Base-by-base conservation (phyloP, 64 coral and sea anemone genomes). In the Hydrozoanthus tunicans region DNA sequence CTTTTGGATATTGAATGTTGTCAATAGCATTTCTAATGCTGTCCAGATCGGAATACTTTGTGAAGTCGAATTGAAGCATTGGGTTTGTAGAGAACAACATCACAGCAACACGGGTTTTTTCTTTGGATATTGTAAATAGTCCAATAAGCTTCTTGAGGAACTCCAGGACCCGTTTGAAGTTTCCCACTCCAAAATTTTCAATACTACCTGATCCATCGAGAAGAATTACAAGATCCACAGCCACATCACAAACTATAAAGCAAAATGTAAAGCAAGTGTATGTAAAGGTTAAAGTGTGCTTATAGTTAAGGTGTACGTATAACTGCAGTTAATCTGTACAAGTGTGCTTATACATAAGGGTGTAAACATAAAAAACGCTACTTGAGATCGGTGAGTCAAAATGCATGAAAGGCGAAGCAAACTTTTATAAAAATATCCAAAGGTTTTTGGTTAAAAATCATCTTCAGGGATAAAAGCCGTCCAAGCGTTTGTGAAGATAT, bases 151-250 rank as follows among this genome's bases (percentile, higher is more conserved):
- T 65, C 59, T 95, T 91, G 58, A 93, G 57, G 60, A 96, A 96
- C 67, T 89, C 17, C 13, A 89, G 64, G 51, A 88, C 91, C 0
- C 92, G 92, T 67, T 83, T 60, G 78, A 96, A 96, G 62, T 91
- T 96, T 17, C 90, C 92, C 7, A 43, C 73, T n/a, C 92, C 89
- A 51, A 83, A 89, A 1, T 75, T 20, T 51, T 93, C 95, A 8
- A 96, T 96, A 59, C 95, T 96, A 59, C 95, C 92, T 59, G 95
- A 96, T 12, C 95, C 95, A 53, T 96, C 95, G 61, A 96, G 53
- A 43, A 96, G 24, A 58, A 96, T 79, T 4, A n/a, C 89, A 27
- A 96, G 82, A 53, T 96, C 95, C 59, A 96, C 43, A 14, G 77
- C 89, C 6, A 89, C 89, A 51, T 23, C 43, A 24, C 95, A 96